Evolutionary conservation across 2,113 vertebrate genomes (phyloP), one percentile per base, ranked within the genome.

Genomic region (Nibea coibor): DNA sequence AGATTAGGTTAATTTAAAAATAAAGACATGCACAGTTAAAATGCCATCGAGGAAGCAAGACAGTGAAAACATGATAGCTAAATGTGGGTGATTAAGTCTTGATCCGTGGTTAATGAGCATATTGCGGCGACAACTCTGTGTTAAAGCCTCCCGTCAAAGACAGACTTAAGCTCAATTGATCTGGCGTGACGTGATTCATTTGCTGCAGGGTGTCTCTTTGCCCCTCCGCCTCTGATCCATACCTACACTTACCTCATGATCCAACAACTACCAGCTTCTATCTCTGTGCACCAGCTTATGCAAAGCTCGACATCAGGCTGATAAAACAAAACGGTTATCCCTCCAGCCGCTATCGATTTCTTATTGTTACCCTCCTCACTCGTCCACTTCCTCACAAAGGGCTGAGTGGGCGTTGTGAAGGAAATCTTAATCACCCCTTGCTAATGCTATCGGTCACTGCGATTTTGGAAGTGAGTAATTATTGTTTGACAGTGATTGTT

Each of bases 271-370:
- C 59, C 26, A 56, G 51, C 78, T 14, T 71, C 78, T 24, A 82
- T 85, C 83, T 81, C 0, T 9, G n/a, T 16, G 64, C 87, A 68
- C 43, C 76, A 83, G 10, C 78, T 83, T 68, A 31, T 67, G 72
- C 83, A 58, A 66, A 71, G 75, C 84, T 90, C 75, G 45, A 66
- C 72, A 48, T 81, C 82, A 56, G 85, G 51, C 83, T 87, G 90
- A 94, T 93, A 93, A 91, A 90, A 92, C 86, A 72, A 81, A 90
- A 83, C 85, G 88, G 90, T 93, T 86, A 93, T 91, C 91, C 85
- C 71, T 74, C 66, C 74, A 77, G 83, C 84, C 82, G 80, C 19
- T 67, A 94, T 94, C 48, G 85, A 94, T 92, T 80, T 14, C 0
- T 42, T 43, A 86, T 87, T 88, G 79, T 82, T 89, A 74, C 87